Base-by-base conservation (phyloP, 2,113 vertebrate species). In the Dermatemys mawii region DNA sequence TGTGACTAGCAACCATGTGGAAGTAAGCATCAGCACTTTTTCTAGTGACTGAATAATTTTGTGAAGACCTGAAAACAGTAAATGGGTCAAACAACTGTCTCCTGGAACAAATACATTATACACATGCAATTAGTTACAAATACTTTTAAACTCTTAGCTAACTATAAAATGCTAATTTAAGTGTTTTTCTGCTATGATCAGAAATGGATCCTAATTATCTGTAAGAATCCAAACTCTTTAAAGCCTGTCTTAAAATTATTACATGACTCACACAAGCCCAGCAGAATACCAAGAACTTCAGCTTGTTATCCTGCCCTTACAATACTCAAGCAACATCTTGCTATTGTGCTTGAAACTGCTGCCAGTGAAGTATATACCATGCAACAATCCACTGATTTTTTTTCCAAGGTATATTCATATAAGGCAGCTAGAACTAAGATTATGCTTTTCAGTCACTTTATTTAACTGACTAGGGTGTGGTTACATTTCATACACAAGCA, bases 61-160 rank as follows among this genome's bases (percentile, higher is more conserved):
- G 35, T 67, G 35, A 35, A 81, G 0, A 88, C 9, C 9, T 55
- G 38, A 86, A 44, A 73, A 7, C 16, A 80, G 55, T 67, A 90
- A 96, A 91, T 67, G 91, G 97, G 94, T 53, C 87, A 87, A 85
- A 8, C 27, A 84, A 89, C 55, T 78, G 48, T 75, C 60, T 21
- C 53, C 87, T 88, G 29, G 63, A 70, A 70, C 63, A 38, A 90
- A n/a, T 3, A 22, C 2, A 26, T 51, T 22, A 48, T 11, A 76
- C 83, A 38, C 79, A 93, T 90, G 73, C 9, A 87, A 90, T 79
- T 85, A 1, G 29, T 38, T 44, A 51, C 0, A 83, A 35, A 24
- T 27, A 51, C 9, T 88, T 79, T 79, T 26, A 86, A 88, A 53
- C 12, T 5, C n/a, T 35, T 78, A 1, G 0, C 5, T 9, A 81